These are phyloP conservation scores for Cavia aperea DNA, from an alignment of 2,113 vertebrate genomes.

Conservation along the genomic window DNA sequence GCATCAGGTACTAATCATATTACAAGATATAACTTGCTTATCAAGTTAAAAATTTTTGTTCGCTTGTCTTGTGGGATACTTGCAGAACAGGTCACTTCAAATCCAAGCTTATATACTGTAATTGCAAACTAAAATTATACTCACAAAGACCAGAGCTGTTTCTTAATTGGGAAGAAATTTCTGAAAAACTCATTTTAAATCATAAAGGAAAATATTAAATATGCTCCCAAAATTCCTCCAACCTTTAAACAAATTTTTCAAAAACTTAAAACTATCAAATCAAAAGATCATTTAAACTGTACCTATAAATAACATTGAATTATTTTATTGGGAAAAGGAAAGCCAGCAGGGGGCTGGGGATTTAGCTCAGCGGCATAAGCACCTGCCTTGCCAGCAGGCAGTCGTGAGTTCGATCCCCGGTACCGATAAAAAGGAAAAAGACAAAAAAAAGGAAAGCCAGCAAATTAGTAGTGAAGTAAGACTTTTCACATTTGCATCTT, in stretches of 20 bases:
- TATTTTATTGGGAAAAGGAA: neutral
- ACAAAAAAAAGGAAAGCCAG: neutral
- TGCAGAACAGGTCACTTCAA: neutral
- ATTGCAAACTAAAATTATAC: neutral
- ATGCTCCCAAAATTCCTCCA: neutral
- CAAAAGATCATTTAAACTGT: neutral
- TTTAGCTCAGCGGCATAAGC: too few species aligned
- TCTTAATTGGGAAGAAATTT: conserved; percentile 29
- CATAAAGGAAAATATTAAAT: neutral
- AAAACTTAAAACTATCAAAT: conserved; percentile 33
- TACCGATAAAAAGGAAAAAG: too few species aligned
- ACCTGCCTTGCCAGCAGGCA: too few species aligned
- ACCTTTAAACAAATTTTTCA: neutral
- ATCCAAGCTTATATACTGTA: neutral
- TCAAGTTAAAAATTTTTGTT: neutral
- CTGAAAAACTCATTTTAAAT: neutral
- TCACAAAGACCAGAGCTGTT: neutral
- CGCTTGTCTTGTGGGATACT: neutral
- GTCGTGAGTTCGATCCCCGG: too few species aligned
- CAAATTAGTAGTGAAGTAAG: neutral
- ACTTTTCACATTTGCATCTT: neutral
- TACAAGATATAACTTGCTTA: neutral
- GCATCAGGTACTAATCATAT: neutral
- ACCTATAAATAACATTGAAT: neutral
- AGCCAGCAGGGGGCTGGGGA: neutral